A percentile compares a stretch with the other conserved stretches of the same genome.
Evolutionary conservation across 2,888 invertebrate genomes (phyloP).

Genomic region (Laspeyria flexula): DNA sequence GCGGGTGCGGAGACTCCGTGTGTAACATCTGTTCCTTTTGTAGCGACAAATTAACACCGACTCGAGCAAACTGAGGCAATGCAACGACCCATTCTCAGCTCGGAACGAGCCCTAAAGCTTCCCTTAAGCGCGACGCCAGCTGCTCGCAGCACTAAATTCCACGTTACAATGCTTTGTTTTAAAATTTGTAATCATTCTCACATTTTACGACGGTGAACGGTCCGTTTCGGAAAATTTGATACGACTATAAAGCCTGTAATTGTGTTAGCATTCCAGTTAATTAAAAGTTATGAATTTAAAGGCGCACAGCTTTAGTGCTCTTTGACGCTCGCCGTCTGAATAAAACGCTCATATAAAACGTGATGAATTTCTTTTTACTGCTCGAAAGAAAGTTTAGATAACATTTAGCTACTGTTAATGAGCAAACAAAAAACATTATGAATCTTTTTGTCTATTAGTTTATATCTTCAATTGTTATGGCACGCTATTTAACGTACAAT

Average conservation of each 20-base stretch:
- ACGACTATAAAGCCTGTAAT: conserved; percentile 84
- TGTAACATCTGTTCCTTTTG: conserved; percentile 78
- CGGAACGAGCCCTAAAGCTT: conserved; percentile 77
- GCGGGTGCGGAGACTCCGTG: conserved; percentile 43
- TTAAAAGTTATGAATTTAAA: conserved; percentile 86
- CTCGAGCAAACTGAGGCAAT: conserved; percentile 74
- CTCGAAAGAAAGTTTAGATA: conserved; percentile 62
- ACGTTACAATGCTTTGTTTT: conserved; percentile 83
- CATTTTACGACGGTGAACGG: conserved; percentile 83
- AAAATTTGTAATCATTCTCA: conserved; percentile 86
- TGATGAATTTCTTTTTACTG: conserved; percentile 70
- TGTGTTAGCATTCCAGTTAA: conserved; percentile 84
- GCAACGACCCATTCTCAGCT: conserved; percentile 72
- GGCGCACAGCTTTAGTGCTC: conserved; percentile 72
- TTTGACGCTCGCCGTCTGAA: conserved; percentile 69
- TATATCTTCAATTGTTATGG: conserved; percentile 53
- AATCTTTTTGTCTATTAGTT: conserved; percentile 55
- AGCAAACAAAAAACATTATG: conserved; percentile 56
- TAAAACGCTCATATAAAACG: conserved; percentile 63
- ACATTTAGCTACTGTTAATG: conserved; percentile 64
- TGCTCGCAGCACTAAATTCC: conserved; percentile 80
- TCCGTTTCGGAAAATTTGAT: conserved; percentile 85
- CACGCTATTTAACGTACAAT: conserved; percentile 54
- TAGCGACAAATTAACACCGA: conserved; percentile 80
- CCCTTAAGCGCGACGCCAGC: conserved; percentile 77